A percentile compares a stretch with the other conserved stretches of the same genome.
These are phyloP conservation scores for Copidosoma floridanum DNA, from an alignment of 1,140 invertebrate genomes.

Conservation along the genomic window DNA sequence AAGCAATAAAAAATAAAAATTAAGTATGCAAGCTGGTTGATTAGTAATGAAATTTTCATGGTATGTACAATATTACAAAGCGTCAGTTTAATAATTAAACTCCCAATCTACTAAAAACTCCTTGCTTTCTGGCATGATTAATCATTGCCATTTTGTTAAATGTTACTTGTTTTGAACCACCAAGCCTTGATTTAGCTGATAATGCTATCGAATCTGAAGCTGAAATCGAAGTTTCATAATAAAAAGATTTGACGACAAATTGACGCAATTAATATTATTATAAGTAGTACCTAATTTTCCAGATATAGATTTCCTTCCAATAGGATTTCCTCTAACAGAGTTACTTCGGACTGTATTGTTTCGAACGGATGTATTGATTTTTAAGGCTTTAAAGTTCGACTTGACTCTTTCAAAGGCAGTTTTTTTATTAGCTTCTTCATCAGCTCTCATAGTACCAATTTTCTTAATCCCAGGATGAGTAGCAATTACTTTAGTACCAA, in stretches of 20 bases:
- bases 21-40: background rate
- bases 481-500: background rate
- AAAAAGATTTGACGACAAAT: too few relatives aligned
- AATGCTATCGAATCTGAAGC: conserved; percentile 47
- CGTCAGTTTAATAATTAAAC: conserved; percentile 37
- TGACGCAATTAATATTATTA: too few relatives aligned
- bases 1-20: background rate
- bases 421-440: conserved; percentile 49
- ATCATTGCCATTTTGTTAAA: conserved; percentile 49
- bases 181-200: conserved; percentile 52
- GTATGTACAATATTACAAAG: conserved; percentile 29
- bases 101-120: conserved; percentile 53
- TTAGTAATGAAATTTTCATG: conserved; percentile 4
- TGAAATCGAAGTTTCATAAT: too few relatives aligned
- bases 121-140: conserved; percentile 42
- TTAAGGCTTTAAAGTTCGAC: too few relatives aligned
- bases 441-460: conserved; percentile 52
- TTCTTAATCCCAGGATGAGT: conserved; percentile 27
- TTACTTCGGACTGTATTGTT: conserved; percentile 29
- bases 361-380: too few relatives aligned
- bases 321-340: conserved; percentile 9
- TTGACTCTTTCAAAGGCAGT: conserved; percentile 33
- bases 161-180: conserved; percentile 51
- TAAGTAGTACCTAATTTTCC: conserved; percentile 51
- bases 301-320: conserved; percentile 29